Percentiles rank a stretch among this genome's conserved stretches.
These are phyloP conservation scores for Trissonchulus latispiculum DNA, from an alignment of 2,888 invertebrate genomes.

Conservation along the genomic window DNA sequence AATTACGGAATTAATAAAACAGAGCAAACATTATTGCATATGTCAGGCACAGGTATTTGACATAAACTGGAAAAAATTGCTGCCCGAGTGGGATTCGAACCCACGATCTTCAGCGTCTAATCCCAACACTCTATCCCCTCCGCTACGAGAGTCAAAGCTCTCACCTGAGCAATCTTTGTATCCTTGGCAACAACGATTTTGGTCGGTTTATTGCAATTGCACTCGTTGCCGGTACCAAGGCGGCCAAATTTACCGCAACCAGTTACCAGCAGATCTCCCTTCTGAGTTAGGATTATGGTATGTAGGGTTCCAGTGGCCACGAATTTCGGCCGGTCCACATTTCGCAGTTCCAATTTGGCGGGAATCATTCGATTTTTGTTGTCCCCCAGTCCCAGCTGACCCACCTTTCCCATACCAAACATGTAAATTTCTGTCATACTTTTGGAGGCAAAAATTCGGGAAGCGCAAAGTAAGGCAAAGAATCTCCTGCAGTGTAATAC, in stretches of 20 bases:
- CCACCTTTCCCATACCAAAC: slow-evolving; percentile 33
- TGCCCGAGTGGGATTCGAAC: too few relatives aligned
- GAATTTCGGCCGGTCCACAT: slow-evolving; percentile 23
- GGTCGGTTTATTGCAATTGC: slow-evolving; percentile 25
- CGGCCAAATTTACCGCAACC: slow-evolving; percentile 35
- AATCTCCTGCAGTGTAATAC: too few relatives aligned
- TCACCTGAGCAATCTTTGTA: slow-evolving; percentile 12
- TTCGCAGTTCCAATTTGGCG: slow-evolving; percentile 20
- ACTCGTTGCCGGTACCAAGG: slow-evolving; percentile 30
- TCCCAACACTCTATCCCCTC: too few relatives aligned
- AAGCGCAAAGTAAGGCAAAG: too few relatives aligned
- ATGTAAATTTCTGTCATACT: too few relatives aligned
- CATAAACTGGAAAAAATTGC: too few relatives aligned
- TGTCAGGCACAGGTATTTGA: too few relatives aligned
- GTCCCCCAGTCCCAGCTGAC: slow-evolving; percentile 32
- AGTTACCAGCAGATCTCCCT: slow-evolving; percentile 29
- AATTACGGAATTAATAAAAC: too few relatives aligned
- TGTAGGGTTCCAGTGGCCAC: slow-evolving; percentile 31
- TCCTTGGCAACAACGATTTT: slow-evolving; percentile 21
- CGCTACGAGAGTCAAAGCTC: too few relatives aligned
- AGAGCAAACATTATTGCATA: too few relatives aligned
- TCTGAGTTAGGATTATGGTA: slow-evolving; percentile 28
- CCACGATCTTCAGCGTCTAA: too few relatives aligned
- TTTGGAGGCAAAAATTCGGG: too few relatives aligned
- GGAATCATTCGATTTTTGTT: not conserved